Conservation (phyloP, 1,140 invertebrate species). For the Ceratina japonica region DNA sequence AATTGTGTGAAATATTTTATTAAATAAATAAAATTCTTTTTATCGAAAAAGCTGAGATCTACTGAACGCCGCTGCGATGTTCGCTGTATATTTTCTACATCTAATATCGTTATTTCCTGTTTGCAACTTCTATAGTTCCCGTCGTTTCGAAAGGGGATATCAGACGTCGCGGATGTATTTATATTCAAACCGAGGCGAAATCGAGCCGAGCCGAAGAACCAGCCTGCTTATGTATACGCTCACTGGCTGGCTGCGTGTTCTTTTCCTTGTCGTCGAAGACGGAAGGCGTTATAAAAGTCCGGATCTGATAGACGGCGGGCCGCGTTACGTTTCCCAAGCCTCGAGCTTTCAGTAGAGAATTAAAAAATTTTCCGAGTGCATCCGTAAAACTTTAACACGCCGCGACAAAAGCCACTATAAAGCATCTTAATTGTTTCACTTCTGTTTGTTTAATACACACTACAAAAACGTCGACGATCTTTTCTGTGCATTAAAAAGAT, state of each 20-base stretch:
- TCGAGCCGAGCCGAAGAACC: not conserved
- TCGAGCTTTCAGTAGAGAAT: not conserved
- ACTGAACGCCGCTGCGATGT: not conserved
- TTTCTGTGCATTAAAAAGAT: too few species aligned
- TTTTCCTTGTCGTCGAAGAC: not conserved
- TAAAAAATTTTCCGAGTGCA: conserved; percentile 3
- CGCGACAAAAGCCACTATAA: too few species aligned
- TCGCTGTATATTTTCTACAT: not conserved
- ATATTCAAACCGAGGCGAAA: not conserved
- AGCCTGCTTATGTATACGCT: not conserved
- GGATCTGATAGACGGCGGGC: not conserved
- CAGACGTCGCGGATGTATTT: conserved; percentile 9
- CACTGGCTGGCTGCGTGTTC: not conserved
- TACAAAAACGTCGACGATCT: too few species aligned
- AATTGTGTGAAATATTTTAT: too few species aligned
- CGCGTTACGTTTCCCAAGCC: not conserved
- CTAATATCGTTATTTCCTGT: not conserved
- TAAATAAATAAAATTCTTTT: too few species aligned
- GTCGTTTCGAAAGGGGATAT: not conserved
- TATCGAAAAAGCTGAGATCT: too few species aligned
- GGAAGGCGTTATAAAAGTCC: conserved; percentile 4
- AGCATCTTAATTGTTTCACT: too few species aligned
- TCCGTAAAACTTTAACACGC: too few species aligned
- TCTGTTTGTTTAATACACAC: too few species aligned
- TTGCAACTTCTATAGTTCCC: not conserved